These are phyloP conservation scores for Oncorhynchus tshawytscha DNA, from an alignment of 2,113 vertebrate species.

Conservation along the genomic window DNA sequence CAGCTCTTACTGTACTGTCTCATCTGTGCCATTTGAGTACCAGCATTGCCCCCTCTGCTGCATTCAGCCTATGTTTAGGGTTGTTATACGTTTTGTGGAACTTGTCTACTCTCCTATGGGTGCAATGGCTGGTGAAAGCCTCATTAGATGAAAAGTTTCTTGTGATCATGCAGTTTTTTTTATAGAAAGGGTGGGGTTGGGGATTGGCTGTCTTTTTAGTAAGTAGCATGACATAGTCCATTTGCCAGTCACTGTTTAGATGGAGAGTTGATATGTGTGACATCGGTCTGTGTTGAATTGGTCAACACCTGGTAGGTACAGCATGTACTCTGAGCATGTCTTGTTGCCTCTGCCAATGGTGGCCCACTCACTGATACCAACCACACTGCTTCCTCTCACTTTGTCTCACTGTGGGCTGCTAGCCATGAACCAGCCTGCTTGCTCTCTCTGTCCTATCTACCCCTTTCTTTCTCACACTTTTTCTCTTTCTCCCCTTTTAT, in stretches of 20 bases:
- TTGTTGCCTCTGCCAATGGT: too few relatives aligned
- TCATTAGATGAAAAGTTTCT: too few relatives aligned
- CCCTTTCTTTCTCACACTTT: not conserved
- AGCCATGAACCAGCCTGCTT: conserved; percentile 53
- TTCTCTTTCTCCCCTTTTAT: conserved; percentile 18
- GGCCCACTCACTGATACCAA: too few relatives aligned
- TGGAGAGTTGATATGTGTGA: not conserved
- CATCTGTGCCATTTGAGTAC: not conserved
- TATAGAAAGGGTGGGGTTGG: too few relatives aligned
- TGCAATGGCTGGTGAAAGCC: too few relatives aligned
- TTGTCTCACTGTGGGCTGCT: conserved; percentile 45
- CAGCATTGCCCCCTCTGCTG: not conserved
- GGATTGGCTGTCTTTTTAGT: conserved; percentile 19
- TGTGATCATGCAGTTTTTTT: too few relatives aligned
- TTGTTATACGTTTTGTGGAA: too few relatives aligned
- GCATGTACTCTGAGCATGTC: too few relatives aligned
- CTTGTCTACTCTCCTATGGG: too few relatives aligned
- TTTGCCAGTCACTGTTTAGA: not conserved
- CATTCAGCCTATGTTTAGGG: not conserved
- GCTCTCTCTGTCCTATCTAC: not conserved
- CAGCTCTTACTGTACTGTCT: not conserved
- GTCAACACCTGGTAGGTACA: too few relatives aligned
- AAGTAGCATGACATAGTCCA: conserved; percentile 25
- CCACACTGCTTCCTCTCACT: not conserved
- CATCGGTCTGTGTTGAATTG: too few relatives aligned